These are phyloP conservation scores for Masnerella sp. DNA, from an alignment of 2,888 invertebrate species.

Conservation along the genomic window DNA sequence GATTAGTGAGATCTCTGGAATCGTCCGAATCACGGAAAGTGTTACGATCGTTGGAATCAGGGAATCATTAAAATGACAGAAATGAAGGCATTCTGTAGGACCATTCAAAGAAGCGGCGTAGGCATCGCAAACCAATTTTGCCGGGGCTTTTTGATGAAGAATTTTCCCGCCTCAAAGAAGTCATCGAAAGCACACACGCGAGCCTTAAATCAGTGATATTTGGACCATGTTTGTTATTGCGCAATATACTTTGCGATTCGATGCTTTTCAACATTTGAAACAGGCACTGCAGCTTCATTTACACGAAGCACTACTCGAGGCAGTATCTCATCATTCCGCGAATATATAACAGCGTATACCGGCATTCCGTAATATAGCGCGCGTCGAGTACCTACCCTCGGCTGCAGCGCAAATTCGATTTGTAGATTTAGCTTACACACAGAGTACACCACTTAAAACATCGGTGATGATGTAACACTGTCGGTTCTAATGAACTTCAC, in stretches of 20 bases:
- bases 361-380: slow-evolving; percentile 41
- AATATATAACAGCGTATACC: slow-evolving; percentile 39
- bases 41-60: too few relatives aligned
- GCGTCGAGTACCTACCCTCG: slow-evolving; percentile 40
- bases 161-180: too few relatives aligned
- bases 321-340: slow-evolving; percentile 44
- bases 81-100: too few relatives aligned
- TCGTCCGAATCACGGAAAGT: too few relatives aligned
- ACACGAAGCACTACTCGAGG: slow-evolving; percentile 47
- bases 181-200: slow-evolving; percentile 2
- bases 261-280: slow-evolving; percentile 40
- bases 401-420: slow-evolving; percentile 43
- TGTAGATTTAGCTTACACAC: slow-evolving; percentile 49
- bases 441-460: slow-evolving; percentile 42
- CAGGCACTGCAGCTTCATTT: slow-evolving; percentile 39
- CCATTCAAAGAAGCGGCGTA: too few relatives aligned
- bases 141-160: too few relatives aligned
- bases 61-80: too few relatives aligned
- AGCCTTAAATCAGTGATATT: slow-evolving; percentile 27
- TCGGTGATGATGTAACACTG: slow-evolving; percentile 45
- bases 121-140: too few relatives aligned
- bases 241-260: slow-evolving; percentile 38
- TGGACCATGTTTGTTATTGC: slow-evolving; percentile 27
- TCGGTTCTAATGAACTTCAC: slow-evolving; percentile 41
- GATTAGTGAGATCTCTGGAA: too few relatives aligned